A percentile compares a stretch with the other conserved stretches of the same genome.
Conservation (phyloP, 2,888 invertebrate species). For the Drosophila mayaguana region DNA sequence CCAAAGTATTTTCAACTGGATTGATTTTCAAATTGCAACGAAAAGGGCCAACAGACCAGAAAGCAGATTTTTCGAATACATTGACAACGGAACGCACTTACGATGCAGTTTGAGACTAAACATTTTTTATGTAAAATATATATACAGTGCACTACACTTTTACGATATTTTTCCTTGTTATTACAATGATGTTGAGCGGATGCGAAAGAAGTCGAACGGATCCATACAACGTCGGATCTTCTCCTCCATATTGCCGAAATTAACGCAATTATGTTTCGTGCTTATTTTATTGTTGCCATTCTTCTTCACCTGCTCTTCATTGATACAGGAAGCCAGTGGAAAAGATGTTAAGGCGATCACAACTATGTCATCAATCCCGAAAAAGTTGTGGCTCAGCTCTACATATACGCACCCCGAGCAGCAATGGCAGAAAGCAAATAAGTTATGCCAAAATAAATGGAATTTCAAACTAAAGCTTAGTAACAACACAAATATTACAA, state of each 20-base stretch:
- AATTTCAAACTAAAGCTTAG: not conserved
- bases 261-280: constrained; percentile 55
- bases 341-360: constrained; percentile 21
- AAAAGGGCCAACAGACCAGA: not conserved
- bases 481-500: not conserved
- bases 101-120: not conserved
- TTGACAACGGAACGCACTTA: too few species aligned
- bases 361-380: constrained; percentile 13
- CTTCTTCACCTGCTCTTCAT: constrained; percentile 33
- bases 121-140: not conserved
- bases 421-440: not conserved
- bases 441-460: constrained; percentile 8
- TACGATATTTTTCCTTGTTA: not conserved
- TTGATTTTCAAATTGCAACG: constrained; percentile 10
- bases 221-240: not conserved
- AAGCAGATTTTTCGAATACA: not conserved
- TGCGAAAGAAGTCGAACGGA: not conserved
- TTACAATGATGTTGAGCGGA: not conserved
- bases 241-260: constrained; percentile 32
- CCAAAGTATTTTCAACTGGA: constrained; percentile 31
- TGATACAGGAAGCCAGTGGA: constrained; percentile 41
- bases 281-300: constrained; percentile 54
- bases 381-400: not conserved
- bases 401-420: not conserved
- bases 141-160: not conserved